phyloP scores from a whole-genome alignment of 2,113 vertebrate genomes.

The Phalacrocorax carbo region DNA sequence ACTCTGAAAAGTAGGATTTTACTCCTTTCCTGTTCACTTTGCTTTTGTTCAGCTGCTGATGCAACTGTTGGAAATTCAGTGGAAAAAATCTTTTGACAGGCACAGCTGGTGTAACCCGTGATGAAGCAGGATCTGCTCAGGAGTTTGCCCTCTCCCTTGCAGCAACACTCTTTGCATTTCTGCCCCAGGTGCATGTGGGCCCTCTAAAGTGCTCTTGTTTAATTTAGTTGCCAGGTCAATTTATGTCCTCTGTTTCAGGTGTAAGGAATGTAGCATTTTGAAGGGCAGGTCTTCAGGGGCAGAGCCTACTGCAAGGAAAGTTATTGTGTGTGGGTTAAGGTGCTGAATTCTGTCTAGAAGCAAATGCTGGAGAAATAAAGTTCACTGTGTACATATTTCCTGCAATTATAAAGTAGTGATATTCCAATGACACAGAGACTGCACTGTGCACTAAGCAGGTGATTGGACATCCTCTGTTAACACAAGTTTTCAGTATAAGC shows the following conservation, averaged over 20 bases:
- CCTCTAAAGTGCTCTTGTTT: not conserved
- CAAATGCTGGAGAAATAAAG: not conserved
- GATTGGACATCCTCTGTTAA: not conserved
- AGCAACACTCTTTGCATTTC: not conserved
- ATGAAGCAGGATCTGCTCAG: not conserved
- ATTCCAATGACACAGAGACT: not conserved
- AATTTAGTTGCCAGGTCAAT: not conserved
- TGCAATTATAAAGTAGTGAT: not conserved
- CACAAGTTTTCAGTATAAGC: not conserved
- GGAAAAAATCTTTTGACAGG: not conserved
- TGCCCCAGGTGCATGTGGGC: accelerated
- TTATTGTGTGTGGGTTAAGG: not conserved
- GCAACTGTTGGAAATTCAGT: not conserved
- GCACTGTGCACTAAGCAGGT: too few species aligned
- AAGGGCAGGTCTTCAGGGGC: not conserved
- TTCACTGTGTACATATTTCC: not conserved
- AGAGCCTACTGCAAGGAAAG: not conserved
- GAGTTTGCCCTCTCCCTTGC: not conserved
- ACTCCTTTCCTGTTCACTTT: not conserved
- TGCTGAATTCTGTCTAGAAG: not conserved
- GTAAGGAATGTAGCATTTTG: not conserved
- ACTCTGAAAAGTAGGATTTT: not conserved
- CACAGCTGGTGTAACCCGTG: not conserved
- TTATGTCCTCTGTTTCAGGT: not conserved
- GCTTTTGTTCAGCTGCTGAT: not conserved